Evolutionary conservation across 2,113 vertebrate species (phyloP).

Genomic region (Athene noctua): DNA sequence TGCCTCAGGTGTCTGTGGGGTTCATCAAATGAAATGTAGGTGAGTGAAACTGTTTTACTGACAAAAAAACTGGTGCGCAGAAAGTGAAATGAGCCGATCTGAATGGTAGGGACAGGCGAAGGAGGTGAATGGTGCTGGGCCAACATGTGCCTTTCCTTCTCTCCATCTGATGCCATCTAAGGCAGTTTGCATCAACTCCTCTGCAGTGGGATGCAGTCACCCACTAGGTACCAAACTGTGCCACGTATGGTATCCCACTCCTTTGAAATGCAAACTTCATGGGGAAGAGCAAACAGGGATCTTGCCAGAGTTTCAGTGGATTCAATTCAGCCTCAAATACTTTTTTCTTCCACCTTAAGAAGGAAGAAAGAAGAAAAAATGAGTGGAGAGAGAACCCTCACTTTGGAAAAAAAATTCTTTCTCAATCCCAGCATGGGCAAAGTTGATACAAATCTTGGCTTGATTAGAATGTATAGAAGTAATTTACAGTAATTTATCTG

Average conservation of each 20-base stretch:
- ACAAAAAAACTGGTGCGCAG: neutral
- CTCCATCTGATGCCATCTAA: neutral
- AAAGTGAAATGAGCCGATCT: neutral
- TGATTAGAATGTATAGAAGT: neutral
- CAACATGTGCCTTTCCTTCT: neutral
- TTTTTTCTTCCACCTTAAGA: neutral
- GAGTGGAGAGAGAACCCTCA: neutral
- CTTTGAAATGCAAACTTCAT: neutral
- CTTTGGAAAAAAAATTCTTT: neutral
- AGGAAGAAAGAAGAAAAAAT: neutral
- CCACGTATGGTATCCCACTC: neutral
- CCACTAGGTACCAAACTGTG: neutral
- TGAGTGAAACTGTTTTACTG: neutral
- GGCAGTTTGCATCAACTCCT: neutral
- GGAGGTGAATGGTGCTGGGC: accelerated
- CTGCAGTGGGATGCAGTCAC: neutral
- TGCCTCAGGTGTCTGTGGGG: neutral
- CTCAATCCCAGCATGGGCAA: neutral
- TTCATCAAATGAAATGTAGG: neutral
- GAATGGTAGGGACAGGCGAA: neutral
- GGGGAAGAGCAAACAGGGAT: neutral
- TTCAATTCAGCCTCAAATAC: neutral
- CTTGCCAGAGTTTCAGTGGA: neutral
- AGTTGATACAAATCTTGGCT: neutral
- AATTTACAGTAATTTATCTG: neutral